Evolutionary conservation across 2,888 invertebrate genomes (phyloP), one percentile per base, ranked within the genome.

Genomic region (Tortrix viridana): DNA sequence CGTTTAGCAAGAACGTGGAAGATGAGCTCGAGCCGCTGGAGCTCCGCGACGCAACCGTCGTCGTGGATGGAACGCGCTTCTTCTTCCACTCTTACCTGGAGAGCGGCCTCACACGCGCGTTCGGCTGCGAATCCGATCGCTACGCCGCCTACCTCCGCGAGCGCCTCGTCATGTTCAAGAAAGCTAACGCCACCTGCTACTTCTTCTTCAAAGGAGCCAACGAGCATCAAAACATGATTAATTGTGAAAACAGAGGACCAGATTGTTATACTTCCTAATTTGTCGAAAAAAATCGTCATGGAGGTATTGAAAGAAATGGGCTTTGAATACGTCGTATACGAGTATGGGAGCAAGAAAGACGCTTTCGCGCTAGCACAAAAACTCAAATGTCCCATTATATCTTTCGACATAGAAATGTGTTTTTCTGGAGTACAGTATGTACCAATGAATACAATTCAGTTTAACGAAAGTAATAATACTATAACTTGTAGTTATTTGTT

Each of bases 191-290:
- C 0, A 72, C 69, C 56, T 82, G 81, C 47, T 75, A 74, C 54
- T 67, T 81, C 26, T 52, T 85, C n/a, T 74, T 84, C 46, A 78
- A 84, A 71, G 81, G 82, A 2, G 78, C 80, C 0, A 70, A 77
- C 23, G 19, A 58, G n/a, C 65, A 75, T 16, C 9, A 3, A 3
- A 1, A 2, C 2, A 9, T 26, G 0, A 26, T 26, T 9, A 26
- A 2, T 9, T n/a, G n/a, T n/a, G n/a, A n/a, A n/a, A n/a, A n/a
- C n/a, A n/a, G n/a, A 60, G 72, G 0, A 37, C 69, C 1, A 65
- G 58, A 22, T 71, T 67, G 59, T 54, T 74, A 1, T 41, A 41
- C 9, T 37, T 2, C 81, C 82, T 1, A 9, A 76, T 5, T 69
- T 83, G 4, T 63, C 68, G 57, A 77, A 70, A 43, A 71, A 75